Base-by-base conservation (phyloP, 2,888 invertebrate genomes). In the Kryphioiulus occultus region DNA sequence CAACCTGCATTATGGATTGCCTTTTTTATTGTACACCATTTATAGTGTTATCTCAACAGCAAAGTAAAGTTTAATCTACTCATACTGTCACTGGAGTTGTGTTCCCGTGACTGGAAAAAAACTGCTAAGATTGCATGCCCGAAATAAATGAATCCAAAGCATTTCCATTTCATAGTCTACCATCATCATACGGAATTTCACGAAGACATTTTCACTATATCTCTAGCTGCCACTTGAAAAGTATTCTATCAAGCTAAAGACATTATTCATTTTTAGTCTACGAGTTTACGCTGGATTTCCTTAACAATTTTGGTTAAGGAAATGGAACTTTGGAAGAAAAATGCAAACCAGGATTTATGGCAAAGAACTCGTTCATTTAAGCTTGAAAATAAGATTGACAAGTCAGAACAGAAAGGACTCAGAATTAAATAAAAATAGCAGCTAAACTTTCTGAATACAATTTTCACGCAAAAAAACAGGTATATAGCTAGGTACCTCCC, bases 161-260 rank as follows among this genome's bases (percentile, higher is more conserved):
- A 26, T 68, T 68, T 26, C 3, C 10, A n/a, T 68, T 68, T 68
- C n/a, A 68, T n/a, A n/a, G 68, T 22, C 9, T 68, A 26, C 68
- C 10, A 26, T 7, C 68, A 68, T 68, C 68, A 4, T 26, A 68
- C 7, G 68, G 68, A 68, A 68, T 68, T 26, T 26, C 26, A 10
- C 68, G 26, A 68, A 68, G n/a, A 26, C 68, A n/a, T n/a, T 68
- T 68, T 68, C 68, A 68, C 68, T 68, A 68, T 68, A 68, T 68
- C 68, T 68, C 68, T 26, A n/a, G 68, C 68, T 68, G 26, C 68
- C 26, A 68, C 68, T 68, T 68, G 68, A 68, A 68, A 68, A 26
- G 10, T 26, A 68, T 68, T 68, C 26, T 26, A 68, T 68, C 68
- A 68, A 68, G 68, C 26, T 26, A 68, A 26, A 68, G 26, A 68